These are phyloP conservation scores for Hedychridium roseum DNA, from an alignment of 2,888 invertebrate genomes.

Conservation along the genomic window DNA sequence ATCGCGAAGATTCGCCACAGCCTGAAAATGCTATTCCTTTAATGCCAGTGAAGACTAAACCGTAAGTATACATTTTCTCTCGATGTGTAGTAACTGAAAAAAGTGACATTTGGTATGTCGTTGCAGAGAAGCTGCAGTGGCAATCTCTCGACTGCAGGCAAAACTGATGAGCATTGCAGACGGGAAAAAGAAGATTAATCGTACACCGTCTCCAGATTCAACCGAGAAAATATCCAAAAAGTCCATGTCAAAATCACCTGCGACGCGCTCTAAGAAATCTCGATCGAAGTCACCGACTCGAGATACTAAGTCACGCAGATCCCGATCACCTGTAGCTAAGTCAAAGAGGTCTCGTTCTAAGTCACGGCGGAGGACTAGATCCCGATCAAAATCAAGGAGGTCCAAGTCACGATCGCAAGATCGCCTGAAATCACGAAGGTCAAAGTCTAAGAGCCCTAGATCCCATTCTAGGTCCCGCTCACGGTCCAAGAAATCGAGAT, in stretches of 20 bases:
- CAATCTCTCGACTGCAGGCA: constrained; percentile 70
- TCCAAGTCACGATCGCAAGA: constrained; percentile 55
- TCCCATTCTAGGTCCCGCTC: constrained; percentile 53
- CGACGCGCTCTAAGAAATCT: constrained; percentile 51
- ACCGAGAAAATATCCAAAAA: constrained; percentile 42
- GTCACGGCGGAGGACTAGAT: constrained; percentile 44
- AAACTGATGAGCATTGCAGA: constrained; percentile 72
- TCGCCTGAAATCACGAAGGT: constrained; percentile 49
- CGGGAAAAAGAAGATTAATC: constrained; percentile 61
- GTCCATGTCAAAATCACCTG: constrained; percentile 56
- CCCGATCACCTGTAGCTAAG: constrained; percentile 43
- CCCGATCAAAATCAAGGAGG: constrained; percentile 48
- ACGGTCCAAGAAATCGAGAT: constrained; percentile 56
- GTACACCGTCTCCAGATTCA: constrained; percentile 53
- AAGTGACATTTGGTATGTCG: constrained; percentile 2
- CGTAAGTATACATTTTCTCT: constrained; percentile 46
- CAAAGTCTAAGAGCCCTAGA: constrained; percentile 50
- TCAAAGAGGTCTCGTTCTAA: constrained; percentile 43
- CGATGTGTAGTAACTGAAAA: constrained; percentile 2
- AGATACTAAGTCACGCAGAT: constrained; percentile 46
- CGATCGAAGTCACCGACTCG: constrained; percentile 56
- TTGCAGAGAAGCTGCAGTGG: constrained; percentile 63
- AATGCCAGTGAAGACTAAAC: constrained; percentile 61
- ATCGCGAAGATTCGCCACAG: constrained; percentile 58
- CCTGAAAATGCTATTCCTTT: constrained; percentile 57